Conservation (phyloP, 2,888 invertebrate species). For the Osedax fenrisi region DNA sequence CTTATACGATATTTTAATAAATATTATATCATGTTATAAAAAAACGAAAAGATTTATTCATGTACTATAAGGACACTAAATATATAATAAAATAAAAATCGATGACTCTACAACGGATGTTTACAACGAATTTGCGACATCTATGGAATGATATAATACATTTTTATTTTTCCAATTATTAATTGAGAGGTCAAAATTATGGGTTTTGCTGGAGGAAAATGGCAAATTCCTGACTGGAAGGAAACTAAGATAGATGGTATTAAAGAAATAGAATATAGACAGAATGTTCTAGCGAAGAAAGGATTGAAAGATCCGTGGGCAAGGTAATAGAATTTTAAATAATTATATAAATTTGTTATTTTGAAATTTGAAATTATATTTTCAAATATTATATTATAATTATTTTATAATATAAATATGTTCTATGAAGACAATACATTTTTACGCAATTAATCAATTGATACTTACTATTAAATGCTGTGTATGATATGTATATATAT, state of each 20-base stretch:
- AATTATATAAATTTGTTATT: too few relatives aligned
- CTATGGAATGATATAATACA: background rate
- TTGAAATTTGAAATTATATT: too few relatives aligned
- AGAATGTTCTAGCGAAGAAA: conserved; percentile 36
- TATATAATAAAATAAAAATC: background rate
- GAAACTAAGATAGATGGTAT: conserved; percentile 41
- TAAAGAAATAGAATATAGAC: conserved; percentile 37
- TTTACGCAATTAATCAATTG: too few relatives aligned
- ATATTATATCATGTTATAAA: too few relatives aligned
- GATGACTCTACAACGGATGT: background rate
- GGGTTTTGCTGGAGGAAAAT: conserved; percentile 16
- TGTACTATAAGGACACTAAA: too few relatives aligned
- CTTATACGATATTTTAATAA: too few relatives aligned
- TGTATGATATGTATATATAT: too few relatives aligned
- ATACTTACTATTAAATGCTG: too few relatives aligned
- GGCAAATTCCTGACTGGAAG: conserved; percentile 39
- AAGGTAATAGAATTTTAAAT: conserved; percentile 51
- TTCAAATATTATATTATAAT: too few relatives aligned
- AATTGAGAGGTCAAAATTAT: conserved; percentile 3
- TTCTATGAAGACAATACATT: too few relatives aligned
- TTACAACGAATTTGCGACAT: background rate
- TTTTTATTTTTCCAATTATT: background rate
- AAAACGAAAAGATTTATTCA: too few relatives aligned
- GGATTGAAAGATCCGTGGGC: conserved; percentile 42
- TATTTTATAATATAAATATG: too few relatives aligned